phyloP scores from a whole-genome alignment of 1,140 invertebrate genomes.

The Elysia chlorotica region DNA sequence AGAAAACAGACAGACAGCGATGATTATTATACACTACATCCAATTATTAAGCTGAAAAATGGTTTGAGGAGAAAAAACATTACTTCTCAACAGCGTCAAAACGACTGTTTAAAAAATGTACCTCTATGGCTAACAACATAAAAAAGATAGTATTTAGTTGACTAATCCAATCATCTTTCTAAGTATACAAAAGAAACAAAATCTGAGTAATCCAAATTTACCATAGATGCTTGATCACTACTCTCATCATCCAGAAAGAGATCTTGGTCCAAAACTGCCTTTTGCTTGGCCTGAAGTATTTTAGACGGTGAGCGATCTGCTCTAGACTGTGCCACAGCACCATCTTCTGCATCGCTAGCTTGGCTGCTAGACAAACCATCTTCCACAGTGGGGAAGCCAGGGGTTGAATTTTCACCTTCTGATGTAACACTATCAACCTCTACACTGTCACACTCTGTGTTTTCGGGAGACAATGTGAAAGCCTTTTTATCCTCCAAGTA shows the following conservation, averaged over 20 bases:
- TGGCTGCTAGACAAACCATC: slow-evolving; percentile 87
- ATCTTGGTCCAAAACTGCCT: slow-evolving; percentile 44
- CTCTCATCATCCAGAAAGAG: slow-evolving; percentile 29
- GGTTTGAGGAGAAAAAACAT: too few species aligned
- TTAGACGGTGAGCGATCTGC: slow-evolving; percentile 45
- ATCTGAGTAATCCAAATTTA: too few species aligned
- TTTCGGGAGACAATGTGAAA: slow-evolving; percentile 91
- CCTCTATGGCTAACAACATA: too few species aligned
- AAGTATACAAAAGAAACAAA: too few species aligned
- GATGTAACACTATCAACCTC: slow-evolving; percentile 77
- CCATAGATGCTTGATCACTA: too few species aligned
- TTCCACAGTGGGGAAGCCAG: slow-evolving; percentile 91
- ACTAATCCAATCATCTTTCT: too few species aligned
- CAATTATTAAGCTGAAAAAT: too few species aligned
- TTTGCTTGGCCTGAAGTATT: slow-evolving; percentile 49
- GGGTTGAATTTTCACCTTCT: slow-evolving; percentile 59
- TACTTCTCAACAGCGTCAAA: too few species aligned
- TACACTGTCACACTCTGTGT: slow-evolving; percentile 92
- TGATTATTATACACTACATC: too few species aligned
- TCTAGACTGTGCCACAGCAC: slow-evolving; percentile 56
- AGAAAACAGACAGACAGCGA: too few species aligned
- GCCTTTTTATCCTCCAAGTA: slow-evolving; percentile 62
- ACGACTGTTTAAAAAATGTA: too few species aligned
- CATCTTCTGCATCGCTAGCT: slow-evolving; percentile 89
- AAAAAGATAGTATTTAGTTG: too few species aligned